Evolutionary conservation across 2,888 invertebrate species (phyloP), one percentile per base, ranked within the genome.

Genomic region (Disparrhopalites patrizii): DNA sequence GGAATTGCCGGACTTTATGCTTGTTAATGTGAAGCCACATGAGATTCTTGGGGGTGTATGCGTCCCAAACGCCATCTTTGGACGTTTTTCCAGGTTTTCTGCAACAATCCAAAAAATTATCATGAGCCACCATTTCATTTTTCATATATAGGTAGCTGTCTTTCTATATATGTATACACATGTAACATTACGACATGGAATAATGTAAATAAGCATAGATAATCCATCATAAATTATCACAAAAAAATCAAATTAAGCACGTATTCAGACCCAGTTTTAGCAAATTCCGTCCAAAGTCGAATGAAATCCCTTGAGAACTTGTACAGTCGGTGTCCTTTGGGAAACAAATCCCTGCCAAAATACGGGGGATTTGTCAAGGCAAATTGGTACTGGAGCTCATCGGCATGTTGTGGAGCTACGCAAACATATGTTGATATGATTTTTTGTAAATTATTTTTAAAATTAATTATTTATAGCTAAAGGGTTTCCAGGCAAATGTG

Each of bases 221-320:
- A n/a, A n/a, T n/a, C n/a, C n/a, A n/a, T n/a, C n/a, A n/a, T n/a
- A n/a, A n/a, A n/a, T n/a, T n/a, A n/a, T n/a, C n/a, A n/a, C n/a
- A n/a, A n/a, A n/a, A n/a, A n/a, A n/a, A n/a, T n/a, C n/a, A n/a
- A n/a, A n/a, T n/a, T n/a, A n/a, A n/a, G n/a, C n/a, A n/a, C n/a
- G n/a, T n/a, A n/a, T n/a, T n/a, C n/a, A n/a, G n/a, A 63, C 63
- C 64, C 57, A 15, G 25, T 55, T 50, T 33, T 28, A 18, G 57
- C 64, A 51, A 64, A 57, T n/a, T 27, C n/a, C 8, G 56, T 38
- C 50, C 43, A 30, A 23, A 55, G 47, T 10, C 27, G n/a, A 8
- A 64, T 36, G 15, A 57, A 57, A n/a, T 64, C 50, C 33, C 15
- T 18, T 2, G 64, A 64, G 25, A 64, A 64, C n/a, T 33, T 50